A percentile compares a stretch with the other conserved stretches of the same genome.
Conservation (phyloP, 2,888 invertebrate genomes). For the Melanophora roralis region DNA sequence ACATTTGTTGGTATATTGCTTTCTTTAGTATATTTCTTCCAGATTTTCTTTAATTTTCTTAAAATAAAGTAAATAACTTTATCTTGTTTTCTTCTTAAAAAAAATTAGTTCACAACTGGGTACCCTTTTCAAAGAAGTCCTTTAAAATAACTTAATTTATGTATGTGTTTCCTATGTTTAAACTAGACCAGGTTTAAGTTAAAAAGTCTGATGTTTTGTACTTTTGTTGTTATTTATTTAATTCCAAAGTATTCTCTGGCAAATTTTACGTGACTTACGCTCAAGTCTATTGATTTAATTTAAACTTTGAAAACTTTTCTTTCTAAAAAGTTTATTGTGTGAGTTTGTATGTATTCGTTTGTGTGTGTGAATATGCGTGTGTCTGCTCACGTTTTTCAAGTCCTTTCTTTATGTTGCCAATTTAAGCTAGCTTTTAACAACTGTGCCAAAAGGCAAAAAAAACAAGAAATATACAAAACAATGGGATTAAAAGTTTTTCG, state of each 20-base stretch:
- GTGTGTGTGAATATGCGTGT: no score
- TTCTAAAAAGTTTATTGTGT: no score
- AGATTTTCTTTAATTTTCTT: no score
- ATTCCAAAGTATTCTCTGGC: slow-evolving; percentile 23
- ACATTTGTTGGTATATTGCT: no score
- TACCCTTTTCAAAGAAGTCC: no score
- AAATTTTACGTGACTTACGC: slow-evolving; percentile 47
- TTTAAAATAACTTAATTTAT: background rate
- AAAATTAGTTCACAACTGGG: no score
- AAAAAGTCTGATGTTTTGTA: background rate
- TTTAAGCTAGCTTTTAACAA: background rate
- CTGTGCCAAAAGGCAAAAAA: background rate
- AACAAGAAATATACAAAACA: background rate
- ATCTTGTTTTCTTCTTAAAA: no score
- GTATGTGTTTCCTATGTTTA: background rate
- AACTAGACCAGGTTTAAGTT: no score
- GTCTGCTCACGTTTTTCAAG: background rate
- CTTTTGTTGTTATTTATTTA: slow-evolving; percentile 14
- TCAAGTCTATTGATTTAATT: slow-evolving; percentile 47
- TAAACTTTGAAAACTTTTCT: no score
- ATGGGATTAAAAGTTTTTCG: background rate
- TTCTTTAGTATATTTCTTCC: no score
- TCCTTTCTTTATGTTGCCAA: background rate
- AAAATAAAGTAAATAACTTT: no score
- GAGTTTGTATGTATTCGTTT: no score